A percentile compares a stretch with the other conserved stretches of the same genome.
Evolutionary conservation across 2,113 vertebrate species (phyloP).

Genomic region (Pelusios castaneus): DNA sequence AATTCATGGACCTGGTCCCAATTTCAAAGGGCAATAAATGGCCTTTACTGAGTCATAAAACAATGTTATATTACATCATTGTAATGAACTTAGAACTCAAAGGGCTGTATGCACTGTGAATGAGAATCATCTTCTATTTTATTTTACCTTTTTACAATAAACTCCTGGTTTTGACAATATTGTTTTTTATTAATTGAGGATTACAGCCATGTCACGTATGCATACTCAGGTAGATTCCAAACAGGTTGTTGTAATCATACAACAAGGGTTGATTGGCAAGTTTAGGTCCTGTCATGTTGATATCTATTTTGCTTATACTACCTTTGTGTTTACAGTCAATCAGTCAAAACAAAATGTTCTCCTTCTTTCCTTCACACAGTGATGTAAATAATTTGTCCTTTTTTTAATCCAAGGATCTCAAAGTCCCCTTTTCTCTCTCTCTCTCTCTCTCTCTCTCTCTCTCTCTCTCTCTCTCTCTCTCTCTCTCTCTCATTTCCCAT

Average conservation of each 20-base stretch:
- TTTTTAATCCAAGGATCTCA: background rate
- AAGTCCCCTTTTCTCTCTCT: background rate
- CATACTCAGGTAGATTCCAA: background rate
- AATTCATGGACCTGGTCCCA: background rate
- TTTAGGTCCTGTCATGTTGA: fast-evolving
- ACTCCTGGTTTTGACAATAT: background rate
- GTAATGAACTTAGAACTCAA: fast-evolving
- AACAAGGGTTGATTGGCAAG: background rate
- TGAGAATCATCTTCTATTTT: background rate
- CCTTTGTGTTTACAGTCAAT: background rate
- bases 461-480: too few species aligned
- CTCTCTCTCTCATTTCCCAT: background rate
- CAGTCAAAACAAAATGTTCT: background rate
- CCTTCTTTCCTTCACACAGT: background rate
- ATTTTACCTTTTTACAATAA: background rate
- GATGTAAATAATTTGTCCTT: background rate
- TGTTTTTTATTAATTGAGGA: background rate
- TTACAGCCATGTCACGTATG: background rate
- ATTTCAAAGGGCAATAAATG: background rate
- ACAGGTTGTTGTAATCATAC: background rate
- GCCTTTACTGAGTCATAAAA: background rate
- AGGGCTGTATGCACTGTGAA: background rate
- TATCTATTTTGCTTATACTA: background rate
- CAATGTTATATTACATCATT: background rate
- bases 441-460: too few species aligned